Conservation (phyloP, 1,140 invertebrate species). For the Latrodectus geometricus region DNA sequence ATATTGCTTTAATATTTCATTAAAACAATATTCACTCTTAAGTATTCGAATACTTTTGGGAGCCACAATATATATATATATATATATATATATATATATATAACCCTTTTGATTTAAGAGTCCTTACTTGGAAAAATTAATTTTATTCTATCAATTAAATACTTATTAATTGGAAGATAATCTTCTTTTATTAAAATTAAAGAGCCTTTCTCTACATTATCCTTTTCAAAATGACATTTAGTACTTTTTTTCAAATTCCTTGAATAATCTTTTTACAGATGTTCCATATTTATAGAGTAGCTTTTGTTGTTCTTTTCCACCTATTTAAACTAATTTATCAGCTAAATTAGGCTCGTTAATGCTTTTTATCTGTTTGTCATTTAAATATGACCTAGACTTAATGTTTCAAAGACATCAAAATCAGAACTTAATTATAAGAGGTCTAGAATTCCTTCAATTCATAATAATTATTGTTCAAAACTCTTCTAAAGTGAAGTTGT, state of each 20-base stretch:
- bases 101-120: too few relatives aligned
- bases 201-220: background rate
- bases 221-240: conserved; percentile 18
- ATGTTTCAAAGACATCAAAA: background rate
- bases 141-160: background rate
- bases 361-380: background rate
- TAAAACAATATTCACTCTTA: too few relatives aligned
- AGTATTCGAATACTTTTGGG: too few relatives aligned
- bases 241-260: background rate
- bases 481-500: conserved; percentile 10
- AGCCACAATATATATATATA: too few relatives aligned
- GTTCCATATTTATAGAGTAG: background rate
- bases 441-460: conserved; percentile 20
- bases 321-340: background rate
- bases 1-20: too few relatives aligned
- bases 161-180: background rate
- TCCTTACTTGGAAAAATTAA: background rate
- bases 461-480: background rate
- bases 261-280: background rate
- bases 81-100: too few relatives aligned
- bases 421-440: background rate
- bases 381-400: background rate
- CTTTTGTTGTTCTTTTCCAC: background rate
- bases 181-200: background rate
- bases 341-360: conserved; percentile 1